phyloP scores from a whole-genome alignment of 2,888 invertebrate genomes.

The Ommatoiulus sabulosus region DNA sequence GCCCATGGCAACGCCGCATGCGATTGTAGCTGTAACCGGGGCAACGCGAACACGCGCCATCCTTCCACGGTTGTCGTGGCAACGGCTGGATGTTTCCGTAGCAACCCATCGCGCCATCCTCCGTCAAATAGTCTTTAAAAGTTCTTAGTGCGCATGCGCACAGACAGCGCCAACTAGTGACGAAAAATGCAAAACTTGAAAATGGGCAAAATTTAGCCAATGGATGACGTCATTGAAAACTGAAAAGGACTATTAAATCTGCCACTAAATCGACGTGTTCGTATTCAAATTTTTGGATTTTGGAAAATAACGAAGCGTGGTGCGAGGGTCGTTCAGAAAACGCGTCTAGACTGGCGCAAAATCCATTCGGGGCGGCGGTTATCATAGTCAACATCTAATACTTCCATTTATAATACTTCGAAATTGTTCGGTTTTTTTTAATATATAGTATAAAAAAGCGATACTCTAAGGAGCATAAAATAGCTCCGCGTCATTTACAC shows the following conservation, averaged over 20 bases:
- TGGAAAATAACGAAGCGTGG: background rate
- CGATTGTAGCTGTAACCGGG: no score
- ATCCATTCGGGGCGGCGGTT: background rate
- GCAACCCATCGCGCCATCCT: background rate
- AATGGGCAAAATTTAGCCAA: no score
- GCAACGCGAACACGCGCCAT: no score
- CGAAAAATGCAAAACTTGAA: no score
- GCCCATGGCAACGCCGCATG: no score
- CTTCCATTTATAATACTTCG: constrained; percentile 32
- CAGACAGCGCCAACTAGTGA: no score
- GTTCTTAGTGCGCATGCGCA: no score
- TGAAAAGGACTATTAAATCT: background rate
- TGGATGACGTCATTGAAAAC: no score
- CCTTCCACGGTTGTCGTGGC: background rate
- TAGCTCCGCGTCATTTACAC: constrained; percentile 27
- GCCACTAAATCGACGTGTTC: background rate
- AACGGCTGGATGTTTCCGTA: background rate
- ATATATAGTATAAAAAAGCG: constrained; percentile 26
- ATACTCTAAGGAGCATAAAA: background rate
- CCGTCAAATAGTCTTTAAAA: no score
- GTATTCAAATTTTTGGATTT: no score
- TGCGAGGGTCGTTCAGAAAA: background rate
- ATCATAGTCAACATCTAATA: background rate
- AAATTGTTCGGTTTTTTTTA: background rate
- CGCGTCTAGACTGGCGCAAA: background rate